phyloP scores from a whole-genome alignment of 1,140 invertebrate genomes.

The Chrysomallon squamiferum region DNA sequence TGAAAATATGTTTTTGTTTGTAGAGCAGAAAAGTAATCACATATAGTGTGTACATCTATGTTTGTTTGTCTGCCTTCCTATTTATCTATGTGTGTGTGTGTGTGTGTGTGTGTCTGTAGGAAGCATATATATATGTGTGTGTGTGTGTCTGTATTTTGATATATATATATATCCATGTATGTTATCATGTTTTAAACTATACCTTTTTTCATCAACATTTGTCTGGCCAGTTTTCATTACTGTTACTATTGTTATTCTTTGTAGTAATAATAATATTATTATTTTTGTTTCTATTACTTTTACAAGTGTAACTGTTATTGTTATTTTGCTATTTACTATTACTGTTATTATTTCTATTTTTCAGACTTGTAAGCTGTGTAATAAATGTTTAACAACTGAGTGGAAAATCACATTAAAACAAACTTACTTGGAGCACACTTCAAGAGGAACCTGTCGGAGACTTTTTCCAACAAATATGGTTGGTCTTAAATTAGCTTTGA shows the following conservation, averaged over 20 bases:
- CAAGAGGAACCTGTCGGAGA: constrained; percentile 78
- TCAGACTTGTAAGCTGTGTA: constrained; percentile 79
- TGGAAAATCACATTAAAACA: constrained; percentile 69
- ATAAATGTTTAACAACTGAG: constrained; percentile 75
- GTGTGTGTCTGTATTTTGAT: background rate
- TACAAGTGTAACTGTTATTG: no score
- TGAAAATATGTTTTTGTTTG: background rate
- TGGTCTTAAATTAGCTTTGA: constrained; percentile 38
- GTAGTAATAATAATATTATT: no score
- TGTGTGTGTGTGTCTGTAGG: background rate
- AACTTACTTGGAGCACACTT: constrained; percentile 81
- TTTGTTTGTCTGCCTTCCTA: background rate
- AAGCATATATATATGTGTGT: background rate
- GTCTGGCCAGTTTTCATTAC: no score
- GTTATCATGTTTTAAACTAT: no score
- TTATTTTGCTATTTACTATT: no score
- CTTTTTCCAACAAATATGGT: constrained; percentile 82
- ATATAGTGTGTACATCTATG: background rate
- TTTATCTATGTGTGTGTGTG: background rate
- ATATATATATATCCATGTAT: background rate
- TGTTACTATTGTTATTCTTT: no score
- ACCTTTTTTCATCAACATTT: no score
- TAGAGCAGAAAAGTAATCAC: background rate
- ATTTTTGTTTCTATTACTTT: no score
- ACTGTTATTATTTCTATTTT: constrained; percentile 54